Evolutionary conservation across 2,888 invertebrate species (phyloP), one percentile per base, ranked within the genome.

Genomic region (Drosophila sordidapex): DNA sequence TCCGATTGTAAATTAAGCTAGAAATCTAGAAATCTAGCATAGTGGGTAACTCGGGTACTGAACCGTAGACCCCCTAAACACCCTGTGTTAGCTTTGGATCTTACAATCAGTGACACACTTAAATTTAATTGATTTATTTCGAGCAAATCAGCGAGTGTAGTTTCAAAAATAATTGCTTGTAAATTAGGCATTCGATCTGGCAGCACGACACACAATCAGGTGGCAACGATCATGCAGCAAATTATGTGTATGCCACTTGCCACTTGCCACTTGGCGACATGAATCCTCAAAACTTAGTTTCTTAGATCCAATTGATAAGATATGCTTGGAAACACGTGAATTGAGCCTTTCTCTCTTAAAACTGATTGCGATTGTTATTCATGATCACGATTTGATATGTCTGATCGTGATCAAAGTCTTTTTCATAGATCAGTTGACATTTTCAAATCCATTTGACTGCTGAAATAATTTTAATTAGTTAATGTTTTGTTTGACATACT

Each of bases 81-180:
- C 21, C 27, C 36, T 10, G 10, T 65, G 63, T 58, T 60, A 36
- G 53, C 49, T 38, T 52, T 66, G 38, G 59, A 46, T 38, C 49
- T 72, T 71, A 69, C 66, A 82, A 82, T 81, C 91, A 87, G 83
- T 82, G 90, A 90, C 86, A 89, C 76, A 89, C 81, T 81, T 82
- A 84, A 82, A 73, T 69, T 76, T 79, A 82, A 87, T 85, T 91
- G 91, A 92, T 91, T 91, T 92, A 91, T 88, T 90, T 81, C 66
- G 70, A 74, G 80, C 72, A 90, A 87, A 87, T 81, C 79, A 80
- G 79, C 79, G 84, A 91, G 87, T 82, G 76, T 72, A 76, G 85
- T 71, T 91, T 90, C 81, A 84, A 46, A 87, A 90, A 83, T 89
- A 91, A 83, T 87, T 88, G 84, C 82, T 82, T 83, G 84, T 90